These are phyloP conservation scores for Apostichopus californicus DNA, from an alignment of 35 echinoderm and acorn worm genomes.

Conservation along the genomic window DNA sequence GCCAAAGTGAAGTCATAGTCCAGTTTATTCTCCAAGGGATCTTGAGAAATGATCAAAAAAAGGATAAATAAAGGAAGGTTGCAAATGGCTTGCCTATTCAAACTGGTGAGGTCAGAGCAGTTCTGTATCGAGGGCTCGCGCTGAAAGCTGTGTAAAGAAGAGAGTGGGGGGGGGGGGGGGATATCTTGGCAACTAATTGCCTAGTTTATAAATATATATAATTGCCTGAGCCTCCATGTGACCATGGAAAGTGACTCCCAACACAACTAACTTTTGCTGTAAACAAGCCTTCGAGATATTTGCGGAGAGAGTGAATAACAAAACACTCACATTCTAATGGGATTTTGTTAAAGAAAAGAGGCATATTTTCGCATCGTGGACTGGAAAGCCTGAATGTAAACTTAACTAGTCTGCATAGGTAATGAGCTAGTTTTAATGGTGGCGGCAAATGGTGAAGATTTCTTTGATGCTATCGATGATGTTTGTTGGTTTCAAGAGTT, in stretches of 20 bases:
- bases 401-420: no score
- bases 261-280: neutral
- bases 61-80: neutral
- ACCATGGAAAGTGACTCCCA: neutral
- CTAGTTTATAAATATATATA: neutral
- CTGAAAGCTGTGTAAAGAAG: no score
- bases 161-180: no score
- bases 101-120: no score
- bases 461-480: neutral
- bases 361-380: no score
- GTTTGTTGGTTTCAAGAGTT: neutral
- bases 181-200: neutral
- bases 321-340: neutral
- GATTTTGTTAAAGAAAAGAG: no score
- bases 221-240: neutral
- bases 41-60: neutral
- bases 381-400: no score
- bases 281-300: neutral
- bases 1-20: neutral
- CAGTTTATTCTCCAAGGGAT: neutral
- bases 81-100: neutral
- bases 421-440: neutral
- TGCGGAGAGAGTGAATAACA: neutral
- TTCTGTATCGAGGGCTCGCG: no score
- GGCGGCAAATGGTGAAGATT: neutral